Percentiles rank a stretch among this genome's conserved stretches.
These are phyloP conservation scores for Gopherus flavomarginatus DNA, from an alignment of 2,113 vertebrate genomes.

Conservation along the genomic window DNA sequence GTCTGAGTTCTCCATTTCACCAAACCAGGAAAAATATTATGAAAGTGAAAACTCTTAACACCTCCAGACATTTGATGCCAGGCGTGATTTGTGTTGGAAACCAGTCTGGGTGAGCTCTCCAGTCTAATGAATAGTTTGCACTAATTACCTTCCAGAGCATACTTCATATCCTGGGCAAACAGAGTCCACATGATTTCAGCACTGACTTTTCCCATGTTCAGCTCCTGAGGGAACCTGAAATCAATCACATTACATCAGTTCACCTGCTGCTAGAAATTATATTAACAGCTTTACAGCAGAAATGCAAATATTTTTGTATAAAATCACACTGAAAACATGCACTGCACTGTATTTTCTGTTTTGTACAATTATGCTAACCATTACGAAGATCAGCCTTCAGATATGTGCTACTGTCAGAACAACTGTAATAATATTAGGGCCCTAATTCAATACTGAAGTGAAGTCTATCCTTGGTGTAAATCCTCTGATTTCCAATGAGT, in stretches of 20 bases:
- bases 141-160: slow-evolving; percentile 93
- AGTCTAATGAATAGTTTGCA: not conserved
- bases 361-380: not conserved
- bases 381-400: not conserved
- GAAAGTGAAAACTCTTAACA: not conserved
- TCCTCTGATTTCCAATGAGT: not conserved
- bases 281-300: not conserved
- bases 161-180: slow-evolving; percentile 96
- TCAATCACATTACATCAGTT: slow-evolving; percentile 54
- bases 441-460: not conserved
- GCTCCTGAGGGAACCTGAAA: slow-evolving; percentile 95
- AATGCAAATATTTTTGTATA: slow-evolving; percentile 2
- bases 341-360: not conserved
- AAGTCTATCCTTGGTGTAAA: not conserved
- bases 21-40: not conserved
- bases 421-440: not conserved
- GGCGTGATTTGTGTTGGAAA: not conserved
- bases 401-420: not conserved
- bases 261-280: slow-evolving; percentile 13
- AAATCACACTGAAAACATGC: not conserved
- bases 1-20: not conserved
- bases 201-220: slow-evolving; percentile 93
- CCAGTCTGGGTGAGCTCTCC: not conserved
- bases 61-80: not conserved
- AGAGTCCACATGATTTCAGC: slow-evolving; percentile 94